Evolutionary conservation across 2,888 invertebrate genomes (phyloP), one percentile per base, ranked within the genome.

Genomic region (Pimpla rufipes): DNA sequence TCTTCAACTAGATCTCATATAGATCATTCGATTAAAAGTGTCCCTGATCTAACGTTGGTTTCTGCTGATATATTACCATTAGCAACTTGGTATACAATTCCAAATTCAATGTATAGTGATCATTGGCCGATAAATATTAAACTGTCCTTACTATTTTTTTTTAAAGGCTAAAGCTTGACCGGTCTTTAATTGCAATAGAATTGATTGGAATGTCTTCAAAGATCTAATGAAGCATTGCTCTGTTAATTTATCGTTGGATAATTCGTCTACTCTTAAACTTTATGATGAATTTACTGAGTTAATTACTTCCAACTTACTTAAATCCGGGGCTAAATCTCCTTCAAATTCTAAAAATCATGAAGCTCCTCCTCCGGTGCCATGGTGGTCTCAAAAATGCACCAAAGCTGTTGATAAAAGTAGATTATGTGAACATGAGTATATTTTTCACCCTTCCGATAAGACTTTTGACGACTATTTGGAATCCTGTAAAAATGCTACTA

Each of bases 311-410:
- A 55, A 71, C 23, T 13, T 71, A 13, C 1, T 23, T 8, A 55
- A 13, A 8, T 18, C 57, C 2, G 70, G 70, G 1, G 55, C 70
- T 13, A 57, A 55, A 13, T 0, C 42, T 21, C 57, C 42, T 0
- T 21, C 1, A 4, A 55, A 42, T 3, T 42, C 23, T 7, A 40
- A 40, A 21, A 55, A 21, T 6, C 23, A 57, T n/a, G 42, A 71
- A 71, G 13, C 57, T 0, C 70, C 70, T n/a, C 73, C 62, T 1
- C 37, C 73, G 4, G 73, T 35, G 2, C 59, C 62, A 1, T 73
- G 62, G 59, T 59, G 73, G 73, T 47, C 45, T 2, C 16, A 23
- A 4, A 23, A 4, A 0, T 73, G 59, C 10, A 18, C 73, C 0
- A 6, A n/a, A 0, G 73, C 29, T 0, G 73, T 73, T 0, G 45